Evolutionary conservation across 2,888 invertebrate genomes (phyloP).

Genomic region (Machimus atricapillus): DNA sequence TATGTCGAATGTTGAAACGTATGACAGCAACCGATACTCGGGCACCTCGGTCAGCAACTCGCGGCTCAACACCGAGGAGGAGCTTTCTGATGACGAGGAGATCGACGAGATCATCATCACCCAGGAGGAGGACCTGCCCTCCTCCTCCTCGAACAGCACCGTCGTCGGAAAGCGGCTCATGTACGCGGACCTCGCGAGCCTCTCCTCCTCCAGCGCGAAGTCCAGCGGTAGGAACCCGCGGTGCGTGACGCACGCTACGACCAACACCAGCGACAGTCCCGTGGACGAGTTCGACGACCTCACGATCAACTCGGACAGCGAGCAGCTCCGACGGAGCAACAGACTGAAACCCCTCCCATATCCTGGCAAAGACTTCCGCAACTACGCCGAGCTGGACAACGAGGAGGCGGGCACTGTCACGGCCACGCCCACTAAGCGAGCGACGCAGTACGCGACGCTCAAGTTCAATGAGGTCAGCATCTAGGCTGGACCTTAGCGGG

Average conservation of each 20-base stretch:
- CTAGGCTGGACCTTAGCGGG: constrained; percentile 42
- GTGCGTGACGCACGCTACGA: neutral
- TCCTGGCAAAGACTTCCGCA: neutral
- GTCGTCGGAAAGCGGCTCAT: constrained; percentile 50
- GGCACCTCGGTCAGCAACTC: constrained; percentile 22
- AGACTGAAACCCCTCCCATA: constrained; percentile 27
- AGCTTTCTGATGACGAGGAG: constrained; percentile 49
- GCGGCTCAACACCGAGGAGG: constrained; percentile 19
- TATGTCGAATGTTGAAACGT: constrained; percentile 52
- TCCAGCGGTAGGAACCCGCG: neutral
- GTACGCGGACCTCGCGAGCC: constrained; percentile 60
- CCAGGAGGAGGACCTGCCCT: constrained; percentile 43
- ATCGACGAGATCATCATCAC: constrained; percentile 55
- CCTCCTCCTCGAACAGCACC: constrained; percentile 51
- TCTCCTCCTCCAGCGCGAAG: neutral
- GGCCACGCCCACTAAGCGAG: constrained; percentile 54
- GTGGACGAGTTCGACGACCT: constrained; percentile 45
- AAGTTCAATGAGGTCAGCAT: constrained; percentile 69
- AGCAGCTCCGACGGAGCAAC: constrained; percentile 43
- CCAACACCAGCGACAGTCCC: constrained; percentile 26
- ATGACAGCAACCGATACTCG: constrained; percentile 48
- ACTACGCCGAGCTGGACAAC: neutral
- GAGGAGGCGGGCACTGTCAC: constrained; percentile 33
- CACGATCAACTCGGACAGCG: constrained; percentile 45
- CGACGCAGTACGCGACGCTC: constrained; percentile 71